phyloP scores from a whole-genome alignment of 2,888 invertebrate species.

The Lathronympha strigana region DNA sequence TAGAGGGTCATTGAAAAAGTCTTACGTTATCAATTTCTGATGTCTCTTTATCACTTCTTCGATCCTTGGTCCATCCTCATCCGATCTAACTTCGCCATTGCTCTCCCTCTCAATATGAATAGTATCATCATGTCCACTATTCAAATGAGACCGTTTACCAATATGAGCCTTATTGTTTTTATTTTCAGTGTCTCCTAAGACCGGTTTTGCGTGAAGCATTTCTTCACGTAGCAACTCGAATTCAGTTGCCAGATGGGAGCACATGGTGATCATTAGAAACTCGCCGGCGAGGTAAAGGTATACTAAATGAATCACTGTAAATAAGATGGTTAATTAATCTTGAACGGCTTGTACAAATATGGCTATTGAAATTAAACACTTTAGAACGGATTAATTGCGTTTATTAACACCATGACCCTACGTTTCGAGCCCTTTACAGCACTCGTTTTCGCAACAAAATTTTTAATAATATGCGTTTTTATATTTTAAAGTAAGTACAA shows the following conservation, averaged over 20 bases:
- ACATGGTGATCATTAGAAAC: slow-evolving; percentile 59
- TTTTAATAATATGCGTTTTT: no score
- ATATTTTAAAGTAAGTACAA: no score
- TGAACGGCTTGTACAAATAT: background rate
- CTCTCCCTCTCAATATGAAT: slow-evolving; percentile 37
- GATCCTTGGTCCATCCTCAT: slow-evolving; percentile 21
- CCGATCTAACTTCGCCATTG: background rate
- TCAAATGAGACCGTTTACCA: background rate
- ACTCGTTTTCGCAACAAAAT: background rate
- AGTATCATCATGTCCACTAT: slow-evolving; percentile 17
- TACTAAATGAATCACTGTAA: slow-evolving; percentile 56
- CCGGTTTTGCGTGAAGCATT: slow-evolving; percentile 49
- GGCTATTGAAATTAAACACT: no score
- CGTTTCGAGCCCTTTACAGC: no score
- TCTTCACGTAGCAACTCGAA: slow-evolving; percentile 62
- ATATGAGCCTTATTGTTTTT: background rate
- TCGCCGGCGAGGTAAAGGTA: slow-evolving; percentile 58
- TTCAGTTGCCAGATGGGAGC: slow-evolving; percentile 58
- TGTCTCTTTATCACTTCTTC: slow-evolving; percentile 55
- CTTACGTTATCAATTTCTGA: slow-evolving; percentile 61
- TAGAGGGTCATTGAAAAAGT: background rate
- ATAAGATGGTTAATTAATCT: background rate
- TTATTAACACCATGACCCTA: no score
- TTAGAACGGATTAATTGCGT: no score
- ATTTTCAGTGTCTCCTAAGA: slow-evolving; percentile 22